These are phyloP conservation scores for Lithophane socia DNA, from an alignment of 2,888 invertebrate genomes.

Conservation along the genomic window DNA sequence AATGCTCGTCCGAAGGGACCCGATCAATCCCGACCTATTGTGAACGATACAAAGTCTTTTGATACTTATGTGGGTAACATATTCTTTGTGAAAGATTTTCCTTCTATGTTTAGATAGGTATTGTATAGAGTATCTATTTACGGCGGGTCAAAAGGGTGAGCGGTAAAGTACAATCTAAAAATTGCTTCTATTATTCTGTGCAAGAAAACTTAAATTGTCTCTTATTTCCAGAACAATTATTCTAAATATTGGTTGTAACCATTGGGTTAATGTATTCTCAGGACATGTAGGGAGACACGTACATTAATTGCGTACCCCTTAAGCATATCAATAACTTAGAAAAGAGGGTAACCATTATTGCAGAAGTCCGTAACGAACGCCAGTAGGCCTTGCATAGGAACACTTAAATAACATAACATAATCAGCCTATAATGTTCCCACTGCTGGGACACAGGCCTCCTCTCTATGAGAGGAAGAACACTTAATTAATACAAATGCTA, in stretches of 20 bases:
- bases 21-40: conserved; percentile 77
- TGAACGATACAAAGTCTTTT: conserved; percentile 74
- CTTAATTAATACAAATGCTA: too few species aligned
- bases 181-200: conserved; percentile 41
- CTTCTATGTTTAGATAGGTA: conserved; percentile 57
- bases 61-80: conserved; percentile 66
- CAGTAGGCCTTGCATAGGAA: too few species aligned
- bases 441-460: too few species aligned
- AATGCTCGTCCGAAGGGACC: conserved; percentile 74
- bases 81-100: conserved; percentile 68
- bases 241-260: background rate
- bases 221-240: conserved; percentile 10
- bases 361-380: too few species aligned
- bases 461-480: too few species aligned
- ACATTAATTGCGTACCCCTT: background rate
- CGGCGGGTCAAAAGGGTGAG: conserved; percentile 45
- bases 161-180: conserved; percentile 34
- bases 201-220: conserved; percentile 6
- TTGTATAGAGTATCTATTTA: conserved; percentile 59
- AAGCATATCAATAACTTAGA: background rate
- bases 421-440: too few species aligned
- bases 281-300: background rate
- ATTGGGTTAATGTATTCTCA: conserved; percentile 1
- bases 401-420: too few species aligned
- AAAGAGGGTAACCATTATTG: conserved; percentile 8